A percentile compares a stretch with the other conserved stretches of the same genome.
phyloP scores from a whole-genome alignment of 2,797 vertebrate genomes.

The Synanceia verrucosa region DNA sequence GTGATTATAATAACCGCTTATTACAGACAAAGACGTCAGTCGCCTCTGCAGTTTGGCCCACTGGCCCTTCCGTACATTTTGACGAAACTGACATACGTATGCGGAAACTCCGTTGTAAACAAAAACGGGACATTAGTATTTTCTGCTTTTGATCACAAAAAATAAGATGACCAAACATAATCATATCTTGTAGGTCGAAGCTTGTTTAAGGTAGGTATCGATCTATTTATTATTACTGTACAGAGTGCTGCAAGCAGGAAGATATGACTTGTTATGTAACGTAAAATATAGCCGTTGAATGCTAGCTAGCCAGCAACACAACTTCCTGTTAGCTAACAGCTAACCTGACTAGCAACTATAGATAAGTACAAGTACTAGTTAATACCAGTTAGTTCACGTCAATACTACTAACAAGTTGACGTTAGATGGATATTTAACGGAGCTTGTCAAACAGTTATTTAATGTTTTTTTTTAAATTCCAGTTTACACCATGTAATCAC shows the following conservation, averaged over 20 bases:
- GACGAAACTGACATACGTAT: conserved; percentile 49
- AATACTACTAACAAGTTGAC: neutral
- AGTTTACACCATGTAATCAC: neutral
- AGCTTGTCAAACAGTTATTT: neutral
- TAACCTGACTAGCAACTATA: neutral
- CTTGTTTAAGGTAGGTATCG: conserved; percentile 39
- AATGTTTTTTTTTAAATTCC: neutral
- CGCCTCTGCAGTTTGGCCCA: conserved; percentile 14
- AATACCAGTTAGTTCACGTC: neutral
- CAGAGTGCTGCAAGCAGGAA: neutral
- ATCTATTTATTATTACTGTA: accelerated
- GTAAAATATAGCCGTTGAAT: conserved; percentile 9
- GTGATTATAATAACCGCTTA: neutral
- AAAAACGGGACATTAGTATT: conserved; percentile 46
- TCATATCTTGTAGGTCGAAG: neutral
- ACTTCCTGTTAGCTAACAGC: conserved; percentile 16
- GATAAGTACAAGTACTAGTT: neutral
- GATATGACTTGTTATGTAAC: conserved; percentile 36
- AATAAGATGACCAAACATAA: neutral
- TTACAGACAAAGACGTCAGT: neutral
- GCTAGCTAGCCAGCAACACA: conserved; percentile 33
- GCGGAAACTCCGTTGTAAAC: conserved; percentile 75
- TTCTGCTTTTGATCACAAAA: neutral
- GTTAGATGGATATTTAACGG: neutral
- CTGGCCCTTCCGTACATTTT: conserved; percentile 31